Percentiles rank a stretch among this genome's conserved stretches.
Conservation (phyloP, 2,113 vertebrate genomes). For the Crocuta crocuta region DNA sequence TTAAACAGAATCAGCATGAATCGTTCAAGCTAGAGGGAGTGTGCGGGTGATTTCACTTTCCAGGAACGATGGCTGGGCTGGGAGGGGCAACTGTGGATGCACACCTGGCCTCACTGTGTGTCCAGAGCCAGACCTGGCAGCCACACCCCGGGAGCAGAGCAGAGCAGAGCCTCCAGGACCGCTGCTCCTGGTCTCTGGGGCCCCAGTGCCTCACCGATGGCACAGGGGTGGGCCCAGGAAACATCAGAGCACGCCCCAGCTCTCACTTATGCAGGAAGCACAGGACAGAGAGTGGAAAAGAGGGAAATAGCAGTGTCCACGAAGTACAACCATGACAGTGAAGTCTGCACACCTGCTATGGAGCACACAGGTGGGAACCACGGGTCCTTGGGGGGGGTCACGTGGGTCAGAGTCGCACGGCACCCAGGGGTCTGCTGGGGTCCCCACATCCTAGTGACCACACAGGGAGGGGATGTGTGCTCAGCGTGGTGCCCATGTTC, state of each 20-base stretch:
- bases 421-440: no score
- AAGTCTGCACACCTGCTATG: background rate
- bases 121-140: background rate
- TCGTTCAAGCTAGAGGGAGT: background rate
- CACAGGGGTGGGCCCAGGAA: background rate
- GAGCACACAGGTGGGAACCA: background rate
- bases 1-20: slow-evolving; percentile 25
- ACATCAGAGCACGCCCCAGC: background rate
- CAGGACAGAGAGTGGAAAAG: background rate
- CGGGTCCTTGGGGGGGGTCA: background rate
- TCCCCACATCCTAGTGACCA: background rate
- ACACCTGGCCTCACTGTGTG: background rate
- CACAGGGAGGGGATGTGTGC: background rate
- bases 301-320: background rate
- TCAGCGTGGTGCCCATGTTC: fast-evolving
- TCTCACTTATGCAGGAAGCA: background rate
- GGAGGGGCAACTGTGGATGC: background rate
- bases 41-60: background rate
- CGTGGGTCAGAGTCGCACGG: background rate
- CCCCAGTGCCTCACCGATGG: background rate
- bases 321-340: no score
- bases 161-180: background rate
- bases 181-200: background rate
- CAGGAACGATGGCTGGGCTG: background rate
- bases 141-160: background rate